Base-by-base conservation (phyloP, 2,888 invertebrate species). In the Ischnura elegans region DNA sequence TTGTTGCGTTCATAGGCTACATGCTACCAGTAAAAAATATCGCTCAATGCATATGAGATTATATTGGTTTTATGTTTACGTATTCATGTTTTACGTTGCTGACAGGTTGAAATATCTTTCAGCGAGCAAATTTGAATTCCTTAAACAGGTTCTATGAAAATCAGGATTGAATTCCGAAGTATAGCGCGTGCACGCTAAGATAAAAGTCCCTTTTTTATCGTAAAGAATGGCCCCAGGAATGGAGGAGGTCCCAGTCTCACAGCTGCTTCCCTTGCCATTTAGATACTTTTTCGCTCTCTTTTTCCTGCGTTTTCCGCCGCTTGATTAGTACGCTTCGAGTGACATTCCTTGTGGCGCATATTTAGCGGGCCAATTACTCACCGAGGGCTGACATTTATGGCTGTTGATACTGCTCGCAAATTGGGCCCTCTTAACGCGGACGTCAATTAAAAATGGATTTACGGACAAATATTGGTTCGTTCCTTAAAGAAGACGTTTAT, bases 361-460 rank as follows among this genome's bases (percentile, higher is more conserved):
- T 76, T 10, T 76, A 36, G 8, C 25, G 36, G 29, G 29, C 76
- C 76, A 36, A 76, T 76, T 76, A 76, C 76, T 76, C 76, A 36
- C 25, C 13, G 76, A 10, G 0, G 0, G 29, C 36, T 36, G 76
- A 76, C 76, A 8, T 76, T 76, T 36, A 76, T n/a, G 36, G 76
- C 36, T 36, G 76, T 36, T 76, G n/a, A 76, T 36, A 76, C 36
- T 76, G 36, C 76, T 76, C 36, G 76, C 76, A 76, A 76, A 76
- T 76, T 76, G 76, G 36, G 29, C 1, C 8, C 10, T 13, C 76
- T 76, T 36, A 76, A n/a, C 36, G 61, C 2, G 8, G 10, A 10
- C 16, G 76, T 76, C 76, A 76, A 76, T 76, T 76, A 76, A 36
- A 61, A 76, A 76, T 76, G 76, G 76, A 76, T 76, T 76, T 76